Evolutionary conservation across 2,888 invertebrate genomes (phyloP), one percentile per base, ranked within the genome.

Genomic region (Cryptus viduatorius): DNA sequence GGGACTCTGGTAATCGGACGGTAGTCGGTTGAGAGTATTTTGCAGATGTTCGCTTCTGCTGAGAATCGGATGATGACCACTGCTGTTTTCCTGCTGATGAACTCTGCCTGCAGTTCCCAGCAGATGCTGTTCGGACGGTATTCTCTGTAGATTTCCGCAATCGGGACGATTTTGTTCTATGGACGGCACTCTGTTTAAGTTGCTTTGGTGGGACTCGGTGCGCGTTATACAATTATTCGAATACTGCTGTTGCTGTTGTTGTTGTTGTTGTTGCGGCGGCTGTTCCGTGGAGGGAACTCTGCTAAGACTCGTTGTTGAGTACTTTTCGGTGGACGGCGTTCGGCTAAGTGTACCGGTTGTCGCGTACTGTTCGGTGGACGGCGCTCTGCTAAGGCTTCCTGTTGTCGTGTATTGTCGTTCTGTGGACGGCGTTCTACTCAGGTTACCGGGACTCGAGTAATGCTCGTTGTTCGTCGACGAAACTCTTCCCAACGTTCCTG

Each of bases 191-290:
- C 92, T 89, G 86, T 88, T 90, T 50, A 91, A 90, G 86, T 88
- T 89, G 79, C 88, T 88, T 84, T 90, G 90, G 86, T 91, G 89
- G 77, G 90, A 89, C 79, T 91, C 91, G 61, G 89, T 87, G 71
- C 89, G 87, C 53, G 87, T 87, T 67, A 89, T 89, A 5, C 83
- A 87, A 59, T 69, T 79, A 64, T 48, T 82, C 72, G 85, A 83
- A 83, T 89, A 85, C 61, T 87, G 86, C 48, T 81, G 84, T 67
- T 83, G 83, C 5, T 75, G 71, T 14, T 78, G 83, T 46, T 83
- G 73, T 24, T 83, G 83, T 37, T 64, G 78, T 19, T 72, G 94
- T 97, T 82, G 24, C 1, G 1, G 94, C 97, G 82, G 72, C 16
- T 85, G 69, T 59, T 88, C 86, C 24, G 78, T 84, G 29, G 84